Conservation (phyloP, 2,113 vertebrate genomes). For the Gila orcuttii region DNA sequence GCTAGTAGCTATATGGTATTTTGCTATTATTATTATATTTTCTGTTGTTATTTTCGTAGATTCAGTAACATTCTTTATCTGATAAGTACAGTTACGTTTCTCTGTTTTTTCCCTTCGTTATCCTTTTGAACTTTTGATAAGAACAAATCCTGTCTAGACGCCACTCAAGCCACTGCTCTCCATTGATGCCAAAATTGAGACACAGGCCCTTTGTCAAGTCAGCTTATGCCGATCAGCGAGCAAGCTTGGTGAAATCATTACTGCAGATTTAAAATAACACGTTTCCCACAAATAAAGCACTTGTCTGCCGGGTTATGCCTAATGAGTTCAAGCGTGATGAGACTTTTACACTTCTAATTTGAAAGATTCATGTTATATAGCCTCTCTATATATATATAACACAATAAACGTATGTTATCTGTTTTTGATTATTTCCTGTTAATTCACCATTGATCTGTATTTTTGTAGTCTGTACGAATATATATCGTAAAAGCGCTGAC, state of each 20-base stretch:
- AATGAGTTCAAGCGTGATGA: neutral
- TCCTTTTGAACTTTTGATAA: constrained; percentile 40
- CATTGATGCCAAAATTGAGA: constrained; percentile 2
- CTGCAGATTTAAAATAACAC: neutral
- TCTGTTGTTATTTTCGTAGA: neutral
- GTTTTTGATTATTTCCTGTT: constrained; percentile 26
- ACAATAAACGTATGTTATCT: neutral
- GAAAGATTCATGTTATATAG: neutral
- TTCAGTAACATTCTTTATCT: neutral
- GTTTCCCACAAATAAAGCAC: neutral
- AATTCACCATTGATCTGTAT: neutral
- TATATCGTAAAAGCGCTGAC: constrained; percentile 66
- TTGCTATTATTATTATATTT: neutral
- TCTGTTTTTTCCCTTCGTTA: neutral
- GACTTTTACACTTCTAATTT: neutral
- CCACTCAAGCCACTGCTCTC: constrained; percentile 20
- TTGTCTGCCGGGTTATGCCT: neutral
- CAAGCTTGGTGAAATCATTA: constrained; percentile 21
- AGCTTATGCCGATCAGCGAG: neutral
- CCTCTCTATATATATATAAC: neutral
- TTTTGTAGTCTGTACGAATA: constrained; percentile 2
- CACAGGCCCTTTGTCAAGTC: constrained; percentile 36
- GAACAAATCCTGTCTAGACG: constrained; percentile 46
- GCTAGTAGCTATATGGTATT: too few relatives aligned
- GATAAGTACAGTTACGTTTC: neutral